Evolutionary conservation across 2,113 vertebrate species (phyloP), one percentile per base, ranked within the genome.

Genomic region (Prinia subflava): DNA sequence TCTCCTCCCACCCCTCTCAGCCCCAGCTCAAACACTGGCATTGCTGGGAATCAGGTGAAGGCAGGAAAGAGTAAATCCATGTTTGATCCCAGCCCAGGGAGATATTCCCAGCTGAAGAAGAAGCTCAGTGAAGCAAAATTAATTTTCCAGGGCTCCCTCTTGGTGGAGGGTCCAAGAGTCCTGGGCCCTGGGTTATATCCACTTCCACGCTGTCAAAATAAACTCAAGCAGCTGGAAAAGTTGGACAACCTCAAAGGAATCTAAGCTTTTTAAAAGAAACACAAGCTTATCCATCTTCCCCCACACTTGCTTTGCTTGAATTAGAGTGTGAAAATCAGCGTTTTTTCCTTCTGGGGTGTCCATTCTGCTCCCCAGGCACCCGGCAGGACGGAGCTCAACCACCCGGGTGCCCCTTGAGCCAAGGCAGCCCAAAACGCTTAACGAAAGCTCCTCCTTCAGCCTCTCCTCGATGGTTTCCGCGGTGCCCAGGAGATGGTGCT

Each of bases 401-500:
- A 8, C 8, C 20, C 2, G 19, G 74, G 13, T 7, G 33, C 12
- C 17, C 0, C 1, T 44, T 33, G 2, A 78, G 27, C 25, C 74
- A 10, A 9, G 17, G 8, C 0, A 2, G 14, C 37, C 25, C 31
- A 8, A 65, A 44, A 59, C 2, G 3, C 2, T 0, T 0, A 4
- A 9, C 1, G 23, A 25, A 7, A 25, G 14, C 21, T 55, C 14
- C 50, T 27, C 30, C 6, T 18, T 11, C 56, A 10, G 33, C 60
- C 9, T 44, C 53, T 33, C 10, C 68, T 31, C 22, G 7, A 6
- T 9, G 50, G 1, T 74, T 25, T 46, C 28, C 13, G 59, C 7
- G 23, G 13, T 39, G 85, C 31, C 96, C 96, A 81, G 88, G 63
- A 95, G 95, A n/a, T 95, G 96, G 96, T 50, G 96, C 96, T 94